phyloP scores from a whole-genome alignment of 2,888 invertebrate genomes.

The Diplolepis rosae region DNA sequence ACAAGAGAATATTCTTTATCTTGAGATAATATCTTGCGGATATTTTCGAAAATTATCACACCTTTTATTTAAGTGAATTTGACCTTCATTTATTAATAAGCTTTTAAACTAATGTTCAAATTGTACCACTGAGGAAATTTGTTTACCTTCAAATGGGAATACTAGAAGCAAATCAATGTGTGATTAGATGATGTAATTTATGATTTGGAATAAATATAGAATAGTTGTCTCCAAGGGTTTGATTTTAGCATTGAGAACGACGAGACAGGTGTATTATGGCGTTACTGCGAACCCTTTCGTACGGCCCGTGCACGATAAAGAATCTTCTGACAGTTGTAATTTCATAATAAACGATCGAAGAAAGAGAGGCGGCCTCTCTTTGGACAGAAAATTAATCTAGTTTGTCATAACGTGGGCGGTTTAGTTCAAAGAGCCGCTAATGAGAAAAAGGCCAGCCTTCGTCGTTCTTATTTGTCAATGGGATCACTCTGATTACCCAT shows the following conservation, averaged over 20 bases:
- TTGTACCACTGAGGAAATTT: too few species aligned
- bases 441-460: conserved; percentile 69
- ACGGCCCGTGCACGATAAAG: conserved; percentile 43
- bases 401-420: conserved; percentile 74
- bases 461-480: conserved; percentile 70
- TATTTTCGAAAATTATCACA: too few species aligned
- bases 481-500: conserved; percentile 62
- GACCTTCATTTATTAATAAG: too few species aligned
- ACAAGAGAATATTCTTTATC: too few species aligned
- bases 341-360: conserved; percentile 71
- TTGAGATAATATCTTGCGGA: too few species aligned
- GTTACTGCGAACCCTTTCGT: conserved; percentile 42
- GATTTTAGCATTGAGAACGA: conserved; percentile 3
- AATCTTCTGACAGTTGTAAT: conserved; percentile 68
- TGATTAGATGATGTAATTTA: neutral
- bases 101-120: too few species aligned
- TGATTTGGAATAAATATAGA: neutral
- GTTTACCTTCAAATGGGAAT: too few species aligned
- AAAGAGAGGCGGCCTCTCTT: conserved; percentile 53
- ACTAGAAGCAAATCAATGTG: neutral
- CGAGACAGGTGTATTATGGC: conserved; percentile 55
- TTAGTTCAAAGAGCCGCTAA: conserved; percentile 73
- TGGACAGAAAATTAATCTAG: conserved; percentile 72
- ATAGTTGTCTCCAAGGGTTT: neutral
- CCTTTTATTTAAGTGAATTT: too few species aligned